Evolutionary conservation across 2,797 vertebrate genomes (phyloP).

Genomic region (Danionella dracula): DNA sequence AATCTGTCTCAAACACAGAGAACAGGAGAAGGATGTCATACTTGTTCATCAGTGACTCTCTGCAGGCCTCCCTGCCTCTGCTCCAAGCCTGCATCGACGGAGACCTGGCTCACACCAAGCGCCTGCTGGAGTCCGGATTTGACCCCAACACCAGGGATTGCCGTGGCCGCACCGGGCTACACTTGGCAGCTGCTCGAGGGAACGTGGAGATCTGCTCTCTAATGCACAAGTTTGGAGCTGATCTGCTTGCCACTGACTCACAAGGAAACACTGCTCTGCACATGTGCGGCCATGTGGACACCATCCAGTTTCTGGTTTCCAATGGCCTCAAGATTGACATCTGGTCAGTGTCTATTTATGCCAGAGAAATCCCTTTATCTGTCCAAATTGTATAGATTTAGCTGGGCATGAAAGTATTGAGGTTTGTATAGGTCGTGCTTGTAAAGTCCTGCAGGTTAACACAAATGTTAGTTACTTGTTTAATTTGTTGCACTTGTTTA

Average conservation of each 20-base stretch:
- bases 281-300: constrained; percentile 81
- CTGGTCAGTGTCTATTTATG: constrained; percentile 64
- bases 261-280: constrained; percentile 85
- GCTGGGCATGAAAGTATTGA: too few relatives aligned
- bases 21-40: constrained; percentile 71
- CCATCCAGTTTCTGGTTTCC: constrained; percentile 82
- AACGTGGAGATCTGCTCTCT: constrained; percentile 80
- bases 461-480: too few relatives aligned
- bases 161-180: constrained; percentile 77
- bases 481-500: too few relatives aligned
- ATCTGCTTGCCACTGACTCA: constrained; percentile 79
- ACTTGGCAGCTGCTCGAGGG: constrained; percentile 78
- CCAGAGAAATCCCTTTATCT: too few relatives aligned
- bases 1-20: background rate
- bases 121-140: constrained; percentile 77
- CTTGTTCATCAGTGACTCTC: constrained; percentile 78
- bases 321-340: constrained; percentile 86
- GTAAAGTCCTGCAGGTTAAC: too few relatives aligned
- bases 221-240: constrained; percentile 79
- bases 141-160: constrained; percentile 80
- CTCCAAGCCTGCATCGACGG: constrained; percentile 84
- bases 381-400: too few relatives aligned
- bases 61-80: constrained; percentile 73
- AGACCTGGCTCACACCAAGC: constrained; percentile 74
- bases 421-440: too few relatives aligned